Percentiles rank a stretch among this genome's conserved stretches.
These are phyloP conservation scores for Byasa hedistus DNA, from an alignment of 2,888 invertebrate species.

Conservation along the genomic window DNA sequence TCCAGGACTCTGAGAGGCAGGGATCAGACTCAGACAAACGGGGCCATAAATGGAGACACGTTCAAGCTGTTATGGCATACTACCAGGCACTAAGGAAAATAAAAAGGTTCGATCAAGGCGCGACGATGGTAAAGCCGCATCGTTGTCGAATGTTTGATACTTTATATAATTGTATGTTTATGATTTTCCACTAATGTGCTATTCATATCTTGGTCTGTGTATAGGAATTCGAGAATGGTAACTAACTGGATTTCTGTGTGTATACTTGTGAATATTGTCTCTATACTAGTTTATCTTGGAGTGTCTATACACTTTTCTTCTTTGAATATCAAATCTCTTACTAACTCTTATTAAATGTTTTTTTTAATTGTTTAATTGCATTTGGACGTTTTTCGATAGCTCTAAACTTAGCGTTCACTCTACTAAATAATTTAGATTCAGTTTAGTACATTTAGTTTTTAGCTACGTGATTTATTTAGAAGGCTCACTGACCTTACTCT, in stretches of 20 bases:
- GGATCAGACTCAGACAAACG: constrained; percentile 71
- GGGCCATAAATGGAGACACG: constrained; percentile 91
- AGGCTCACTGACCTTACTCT: constrained; percentile 61
- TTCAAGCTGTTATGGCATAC: constrained; percentile 93
- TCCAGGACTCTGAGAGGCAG: constrained; percentile 66
- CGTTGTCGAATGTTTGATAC: constrained; percentile 59
- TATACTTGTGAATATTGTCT: constrained; percentile 70
- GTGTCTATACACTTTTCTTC: constrained; percentile 60
- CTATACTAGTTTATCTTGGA: constrained; percentile 66
- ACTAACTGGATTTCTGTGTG: constrained; percentile 69
- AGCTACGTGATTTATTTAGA: constrained; percentile 53
- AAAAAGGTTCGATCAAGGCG: constrained; percentile 86
- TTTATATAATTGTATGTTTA: constrained; percentile 61
- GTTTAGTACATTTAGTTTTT: constrained; percentile 55
- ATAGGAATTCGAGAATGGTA: constrained; percentile 75
- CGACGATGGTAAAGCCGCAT: constrained; percentile 60
- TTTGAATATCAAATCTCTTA: constrained; percentile 49
- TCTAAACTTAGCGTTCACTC: constrained; percentile 46
- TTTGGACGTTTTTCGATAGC: constrained; percentile 56
- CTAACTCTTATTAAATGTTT: constrained; percentile 53
- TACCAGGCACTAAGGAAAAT: constrained; percentile 93
- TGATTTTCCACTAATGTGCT: constrained; percentile 67
- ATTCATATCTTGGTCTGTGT: constrained; percentile 64
- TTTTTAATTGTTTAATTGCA: constrained; percentile 58
- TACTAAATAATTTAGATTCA: constrained; percentile 47